Base-by-base conservation (phyloP, 2,888 invertebrate genomes). In the Germaria angustata region DNA sequence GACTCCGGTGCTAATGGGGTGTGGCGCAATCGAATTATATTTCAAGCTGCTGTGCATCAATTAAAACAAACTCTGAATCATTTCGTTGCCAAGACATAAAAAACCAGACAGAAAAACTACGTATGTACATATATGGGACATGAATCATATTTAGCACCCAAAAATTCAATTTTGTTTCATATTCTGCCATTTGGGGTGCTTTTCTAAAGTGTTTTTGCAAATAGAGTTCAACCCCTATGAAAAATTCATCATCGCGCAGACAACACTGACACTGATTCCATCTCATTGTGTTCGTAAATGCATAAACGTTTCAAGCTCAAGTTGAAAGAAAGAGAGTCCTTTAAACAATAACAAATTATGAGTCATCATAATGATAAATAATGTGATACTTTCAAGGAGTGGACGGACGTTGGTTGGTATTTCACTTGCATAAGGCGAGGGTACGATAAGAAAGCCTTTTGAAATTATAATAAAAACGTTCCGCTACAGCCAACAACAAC, bases 321-420 rank as follows among this genome's bases (percentile, higher is more conserved):
- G 36, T 53, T 53, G 24, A 7, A 41, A 59, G n/a, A 24, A 41
- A 11, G 17, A 28, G n/a, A 78, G 73, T 75, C 57, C 69, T 82
- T 78, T 7, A 69, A 69, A 24, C 49, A 34, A 49, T 34, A 39
- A 34, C n/a, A 28, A 69, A 34, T 13, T 75, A 75, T 82, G 81
- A 82, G 69, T 82, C 81, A 82, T 82, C 78, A 71, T 39, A 68
- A 78, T 24, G 55, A 76, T 69, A 75, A 81, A 66, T 22, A 36
- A 11, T 68, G 51, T 17, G 15, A 11, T 20, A 17, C 17, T 57
- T 24, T 8, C 3, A 20, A 46, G 46, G 24, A 49, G 34, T 36
- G n/a, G 41, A 44, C 36, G 53, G 63, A 63, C 63, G 53, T 41
- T 39, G 20, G 22, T n/a, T 53, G 61, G 41, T 34, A 49, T 46